Evolutionary conservation across 1,140 invertebrate species (phyloP), one percentile per base, ranked within the genome.

Genomic region (Calliopsis andreniformis): DNA sequence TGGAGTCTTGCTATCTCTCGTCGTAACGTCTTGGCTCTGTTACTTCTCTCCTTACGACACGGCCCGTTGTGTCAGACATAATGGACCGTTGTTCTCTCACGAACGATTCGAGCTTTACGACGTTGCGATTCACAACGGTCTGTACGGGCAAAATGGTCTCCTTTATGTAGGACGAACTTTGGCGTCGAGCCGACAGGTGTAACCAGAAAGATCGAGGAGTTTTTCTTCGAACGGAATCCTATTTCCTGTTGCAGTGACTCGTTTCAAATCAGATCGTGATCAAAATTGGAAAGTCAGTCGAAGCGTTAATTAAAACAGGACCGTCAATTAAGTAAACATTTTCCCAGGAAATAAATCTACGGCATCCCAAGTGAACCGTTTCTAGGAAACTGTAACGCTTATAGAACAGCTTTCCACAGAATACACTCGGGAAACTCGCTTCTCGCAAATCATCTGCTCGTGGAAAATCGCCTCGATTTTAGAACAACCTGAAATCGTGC

Each of bases 61-160:
- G 63, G 20, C 55, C 63, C 51, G 71, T 39, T 75, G 71, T 67
- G 63, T 47, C 63, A 32, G 62, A 58, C 63, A 75, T 75, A 75
- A 75, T 75, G 71, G 71, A 67, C 63, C 71, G 47, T 75, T 75
- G 71, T 75, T 75, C 71, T 64, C 39, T 56, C 71, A 25, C 71
- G 51, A 39, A 56, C 49, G 35, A 73, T 30, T 43, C 47, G 23
- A n/a, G 16, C 2, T 28, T 43, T 30, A 64, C 35, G n/a, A 23
- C 12, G 10, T 2, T 2, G 56, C 32, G 10, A 14, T 23, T 6
- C 6, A 23, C 49, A 12, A 8, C 23, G 49, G 5, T 39, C 8
- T 2, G 32, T 6, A 16, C 30, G 8, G 30, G 20, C 20, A 35
- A 58, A 35, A 35, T 30, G 30, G 16, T 16, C 16, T 14, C 28